Conservation (phyloP, 2,113 vertebrate genomes). For the human region GRCh38 chr19:43966501-43967000, state of each 20-base stretch:
- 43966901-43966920: neutral
- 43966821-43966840: neutral
- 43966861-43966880: neutral
- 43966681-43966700: neutral
- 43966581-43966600: neutral
- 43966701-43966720: neutral
- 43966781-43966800: neutral
- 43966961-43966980: slow-evolving; percentile 51
- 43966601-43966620: neutral
- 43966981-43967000: slow-evolving; percentile 15
- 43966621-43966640: neutral
- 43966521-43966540: neutral
- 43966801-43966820: neutral
- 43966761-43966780: neutral
- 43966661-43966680: neutral
- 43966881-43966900: neutral
- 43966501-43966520: neutral
- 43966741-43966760: neutral
- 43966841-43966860: neutral
- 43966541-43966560: neutral
- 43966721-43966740: neutral
- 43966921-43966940: neutral
- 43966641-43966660: neutral
- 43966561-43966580: neutral
- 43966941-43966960: neutral